These are phyloP conservation scores for Pao palembangensis DNA, from an alignment of 2,113 vertebrate genomes.

Conservation along the genomic window DNA sequence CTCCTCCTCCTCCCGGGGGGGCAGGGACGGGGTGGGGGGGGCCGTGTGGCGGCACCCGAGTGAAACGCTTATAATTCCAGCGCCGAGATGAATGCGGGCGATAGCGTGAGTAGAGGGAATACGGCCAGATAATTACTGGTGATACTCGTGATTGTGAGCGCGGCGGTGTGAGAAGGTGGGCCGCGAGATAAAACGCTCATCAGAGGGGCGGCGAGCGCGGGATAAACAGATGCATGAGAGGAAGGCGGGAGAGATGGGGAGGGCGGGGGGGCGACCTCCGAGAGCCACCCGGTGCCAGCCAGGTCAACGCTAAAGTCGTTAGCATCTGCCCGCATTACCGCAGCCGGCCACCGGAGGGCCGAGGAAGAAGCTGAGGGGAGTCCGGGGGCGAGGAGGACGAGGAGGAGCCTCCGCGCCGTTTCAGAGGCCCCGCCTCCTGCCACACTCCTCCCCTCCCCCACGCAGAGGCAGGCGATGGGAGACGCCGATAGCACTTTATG, in stretches of 20 bases:
- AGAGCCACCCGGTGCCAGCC: conserved; percentile 42
- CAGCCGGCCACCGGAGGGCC: too few species aligned
- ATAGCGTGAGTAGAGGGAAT: conserved; percentile 70
- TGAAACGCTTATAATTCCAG: conserved; percentile 69
- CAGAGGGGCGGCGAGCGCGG: conserved; percentile 53
- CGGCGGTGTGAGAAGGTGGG: conserved; percentile 73
- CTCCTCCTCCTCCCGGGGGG: conserved; percentile 36
- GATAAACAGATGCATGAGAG: conserved; percentile 67
- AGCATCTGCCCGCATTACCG: too few species aligned
- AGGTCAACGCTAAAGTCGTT: too few species aligned
- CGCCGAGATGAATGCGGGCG: conserved; percentile 60
- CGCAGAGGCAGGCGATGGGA: conserved; percentile 60
- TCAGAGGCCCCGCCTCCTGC: too few species aligned
- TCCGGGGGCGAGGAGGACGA: neutral
- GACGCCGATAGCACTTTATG: conserved; percentile 63
- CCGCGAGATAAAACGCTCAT: conserved; percentile 75
- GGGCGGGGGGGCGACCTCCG: conserved; percentile 63
- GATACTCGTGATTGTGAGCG: conserved; percentile 71
- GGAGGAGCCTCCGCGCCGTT: too few species aligned
- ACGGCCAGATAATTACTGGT: conserved; percentile 74
- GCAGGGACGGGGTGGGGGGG: conserved; percentile 29
- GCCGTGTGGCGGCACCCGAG: conserved; percentile 48
- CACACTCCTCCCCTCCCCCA: conserved; percentile 45
- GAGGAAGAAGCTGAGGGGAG: too few species aligned
- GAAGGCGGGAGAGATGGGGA: conserved; percentile 33